These are phyloP conservation scores for Menidia menidia DNA, from an alignment of 2,797 vertebrate genomes.

Conservation along the genomic window DNA sequence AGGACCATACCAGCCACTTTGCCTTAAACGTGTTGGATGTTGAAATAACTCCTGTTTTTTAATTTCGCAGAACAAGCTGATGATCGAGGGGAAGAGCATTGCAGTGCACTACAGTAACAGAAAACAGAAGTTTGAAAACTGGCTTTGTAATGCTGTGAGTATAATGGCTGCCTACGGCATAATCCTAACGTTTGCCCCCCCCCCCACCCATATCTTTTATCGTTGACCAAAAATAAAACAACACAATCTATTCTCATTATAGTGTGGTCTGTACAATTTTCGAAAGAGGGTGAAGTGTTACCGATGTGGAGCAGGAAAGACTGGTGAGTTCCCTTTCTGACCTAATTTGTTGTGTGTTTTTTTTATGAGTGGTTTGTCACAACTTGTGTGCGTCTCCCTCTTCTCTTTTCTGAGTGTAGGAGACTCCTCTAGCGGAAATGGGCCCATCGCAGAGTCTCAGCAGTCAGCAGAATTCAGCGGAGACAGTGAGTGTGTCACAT, in stretches of 20 bases:
- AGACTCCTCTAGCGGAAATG: constrained; percentile 82
- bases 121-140: constrained; percentile 98
- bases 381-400: background rate
- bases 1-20: constrained; percentile 63
- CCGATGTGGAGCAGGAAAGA: constrained; percentile 97
- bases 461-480: constrained; percentile 91
- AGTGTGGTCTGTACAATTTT: constrained; percentile 99
- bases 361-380: background rate
- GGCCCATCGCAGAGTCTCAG: constrained; percentile 82
- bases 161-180: background rate
- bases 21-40: background rate
- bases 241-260: constrained; percentile 58
- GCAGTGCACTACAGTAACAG: constrained; percentile 99
- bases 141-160: constrained; percentile 98
- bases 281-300: constrained; percentile 99
- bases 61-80: constrained; percentile 68
- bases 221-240: background rate
- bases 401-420: constrained; percentile 63
- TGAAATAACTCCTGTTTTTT: constrained; percentile 41
- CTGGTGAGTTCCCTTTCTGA: constrained; percentile 84
- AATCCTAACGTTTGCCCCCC: background rate
- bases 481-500: constrained; percentile 85
- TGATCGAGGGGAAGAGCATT: constrained; percentile 95
- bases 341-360: constrained; percentile 39
- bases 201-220: background rate